Evolutionary conservation across 2,113 vertebrate species (phyloP).

Genomic region (Porphyrio hochstetteri): DNA sequence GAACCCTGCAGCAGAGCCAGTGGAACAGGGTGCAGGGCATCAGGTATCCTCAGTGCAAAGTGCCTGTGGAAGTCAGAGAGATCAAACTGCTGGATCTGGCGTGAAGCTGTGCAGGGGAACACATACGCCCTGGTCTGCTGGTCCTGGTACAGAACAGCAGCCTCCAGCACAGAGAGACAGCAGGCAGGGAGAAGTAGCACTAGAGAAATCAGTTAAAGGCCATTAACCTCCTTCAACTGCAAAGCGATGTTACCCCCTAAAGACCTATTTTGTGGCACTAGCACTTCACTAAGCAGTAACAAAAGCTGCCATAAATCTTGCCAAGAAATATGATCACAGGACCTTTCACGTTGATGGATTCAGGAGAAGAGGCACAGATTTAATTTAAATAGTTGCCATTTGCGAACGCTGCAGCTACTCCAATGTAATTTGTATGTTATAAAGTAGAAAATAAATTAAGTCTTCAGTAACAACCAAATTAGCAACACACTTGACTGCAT

Average conservation of each 20-base stretch:
- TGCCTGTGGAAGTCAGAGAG: background rate
- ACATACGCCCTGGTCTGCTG: background rate
- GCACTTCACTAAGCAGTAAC: background rate
- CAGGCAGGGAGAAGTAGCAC: background rate
- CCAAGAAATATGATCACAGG: background rate
- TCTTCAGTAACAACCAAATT: background rate
- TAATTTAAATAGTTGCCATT: background rate
- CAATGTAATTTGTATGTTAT: background rate
- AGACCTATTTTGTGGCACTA: background rate
- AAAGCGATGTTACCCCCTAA: background rate
- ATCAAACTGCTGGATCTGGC: background rate
- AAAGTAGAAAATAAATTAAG: background rate
- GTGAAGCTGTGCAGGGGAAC: background rate
- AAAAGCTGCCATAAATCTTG: background rate
- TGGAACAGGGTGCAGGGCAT: background rate
- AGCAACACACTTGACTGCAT: background rate
- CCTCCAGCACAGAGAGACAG: background rate
- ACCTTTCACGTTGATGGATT: background rate
- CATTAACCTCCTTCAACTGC: background rate
- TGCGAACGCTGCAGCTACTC: background rate
- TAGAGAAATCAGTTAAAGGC: background rate
- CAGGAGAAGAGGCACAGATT: background rate
- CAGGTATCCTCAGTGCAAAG: background rate
- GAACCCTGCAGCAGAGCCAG: background rate
- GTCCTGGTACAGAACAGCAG: background rate